Conservation (phyloP, 2,888 invertebrate species). For the Cerceris ruficornis region DNA sequence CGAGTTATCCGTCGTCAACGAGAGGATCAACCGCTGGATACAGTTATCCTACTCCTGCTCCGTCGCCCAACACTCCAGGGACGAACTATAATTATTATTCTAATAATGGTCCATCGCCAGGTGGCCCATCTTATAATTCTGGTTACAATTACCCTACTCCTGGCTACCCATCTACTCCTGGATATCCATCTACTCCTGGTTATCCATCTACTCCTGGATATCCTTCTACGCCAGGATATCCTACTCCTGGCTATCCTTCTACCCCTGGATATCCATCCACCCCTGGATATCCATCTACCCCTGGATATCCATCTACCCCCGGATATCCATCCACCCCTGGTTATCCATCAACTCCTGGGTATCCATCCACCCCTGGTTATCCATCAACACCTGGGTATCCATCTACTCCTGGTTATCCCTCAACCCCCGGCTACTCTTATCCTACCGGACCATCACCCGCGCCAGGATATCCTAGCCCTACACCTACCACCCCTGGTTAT, state of each 20-base stretch:
- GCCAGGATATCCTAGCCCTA: constrained; percentile 40
- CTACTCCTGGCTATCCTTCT: constrained; percentile 7
- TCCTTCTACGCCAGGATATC: background rate
- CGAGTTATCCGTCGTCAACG: constrained; percentile 13
- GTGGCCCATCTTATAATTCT: background rate
- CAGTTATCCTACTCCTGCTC: constrained; percentile 1
- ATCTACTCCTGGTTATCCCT: background rate
- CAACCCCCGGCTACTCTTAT: constrained; percentile 34
- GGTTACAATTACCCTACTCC: constrained; percentile 15
- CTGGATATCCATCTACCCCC: background rate
- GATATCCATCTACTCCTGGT: background rate
- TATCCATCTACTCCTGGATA: background rate
- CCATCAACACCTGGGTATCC: background rate
- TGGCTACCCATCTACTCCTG: background rate
- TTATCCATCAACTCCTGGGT: background rate
- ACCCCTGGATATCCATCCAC: background rate
- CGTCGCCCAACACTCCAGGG: background rate
- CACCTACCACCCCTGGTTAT: constrained; percentile 27
- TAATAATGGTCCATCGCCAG: too few relatives aligned
- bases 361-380: background rate
- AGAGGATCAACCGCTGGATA: background rate
- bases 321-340: background rate
- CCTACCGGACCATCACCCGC: constrained; percentile 18
- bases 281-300: constrained; percentile 3
- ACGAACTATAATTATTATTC: too few relatives aligned